Conservation (phyloP, 2,888 invertebrate species). For the Drosophila algonquin region DNA sequence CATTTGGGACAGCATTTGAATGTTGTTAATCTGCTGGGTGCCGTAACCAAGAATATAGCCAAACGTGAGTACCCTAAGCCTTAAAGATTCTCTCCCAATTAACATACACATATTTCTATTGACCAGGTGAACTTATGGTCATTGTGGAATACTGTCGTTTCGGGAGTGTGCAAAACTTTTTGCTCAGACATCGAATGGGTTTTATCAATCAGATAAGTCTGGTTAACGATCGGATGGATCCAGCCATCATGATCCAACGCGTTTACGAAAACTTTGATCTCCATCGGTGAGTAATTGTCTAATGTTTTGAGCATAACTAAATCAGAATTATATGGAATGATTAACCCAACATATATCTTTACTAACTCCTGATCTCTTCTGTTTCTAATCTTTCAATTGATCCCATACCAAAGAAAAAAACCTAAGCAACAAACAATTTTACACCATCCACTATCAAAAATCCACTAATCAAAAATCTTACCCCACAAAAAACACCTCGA, state of each 20-base stretch:
- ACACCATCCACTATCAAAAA: slow-evolving; percentile 1
- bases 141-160: slow-evolving; percentile 97
- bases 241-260: slow-evolving; percentile 85
- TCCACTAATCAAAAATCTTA: slow-evolving; percentile 41
- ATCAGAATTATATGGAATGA: not conserved
- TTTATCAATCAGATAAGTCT: slow-evolving; percentile 93
- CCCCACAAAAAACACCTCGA: slow-evolving; percentile 24
- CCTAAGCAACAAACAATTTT: slow-evolving; percentile 3
- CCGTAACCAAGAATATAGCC: slow-evolving; percentile 94
- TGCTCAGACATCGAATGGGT: slow-evolving; percentile 91
- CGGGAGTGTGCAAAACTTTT: slow-evolving; percentile 95
- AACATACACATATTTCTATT: not conserved
- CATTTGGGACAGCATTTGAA: slow-evolving; percentile 97
- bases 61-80: slow-evolving; percentile 88
- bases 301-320: not conserved
- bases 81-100: not conserved
- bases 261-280: slow-evolving; percentile 83
- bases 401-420: not conserved
- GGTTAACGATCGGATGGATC: slow-evolving; percentile 88
- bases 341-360: not conserved
- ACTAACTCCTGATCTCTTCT: slow-evolving; percentile 1
- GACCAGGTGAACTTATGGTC: slow-evolving; percentile 92
- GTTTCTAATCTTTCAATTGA: not conserved
- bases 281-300: slow-evolving; percentile 79
- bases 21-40: slow-evolving; percentile 97